Evolutionary conservation across 1,140 invertebrate species (phyloP).

Genomic region (Drosophila subobscura): DNA sequence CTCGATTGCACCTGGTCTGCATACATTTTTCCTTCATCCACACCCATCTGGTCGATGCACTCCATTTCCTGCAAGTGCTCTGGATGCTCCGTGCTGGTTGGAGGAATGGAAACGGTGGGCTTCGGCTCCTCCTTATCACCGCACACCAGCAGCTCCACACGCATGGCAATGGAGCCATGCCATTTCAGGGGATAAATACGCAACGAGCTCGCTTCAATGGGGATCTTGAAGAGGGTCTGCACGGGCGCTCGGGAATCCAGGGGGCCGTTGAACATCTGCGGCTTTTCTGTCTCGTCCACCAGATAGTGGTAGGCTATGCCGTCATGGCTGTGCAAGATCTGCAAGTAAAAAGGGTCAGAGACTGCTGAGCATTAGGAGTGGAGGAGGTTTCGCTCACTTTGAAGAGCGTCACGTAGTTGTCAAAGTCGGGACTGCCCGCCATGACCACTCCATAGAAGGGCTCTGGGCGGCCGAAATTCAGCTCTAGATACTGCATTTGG

Average conservation of each 20-base stretch:
- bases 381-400: constrained; percentile 67
- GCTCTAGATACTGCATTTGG: constrained; percentile 88
- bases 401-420: constrained; percentile 91
- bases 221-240: constrained; percentile 87
- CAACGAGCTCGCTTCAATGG: constrained; percentile 89
- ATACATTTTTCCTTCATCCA: constrained; percentile 85
- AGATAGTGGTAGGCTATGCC: constrained; percentile 86
- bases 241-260: constrained; percentile 86
- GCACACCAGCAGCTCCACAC: constrained; percentile 91
- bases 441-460: constrained; percentile 90
- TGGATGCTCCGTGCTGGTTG: constrained; percentile 59
- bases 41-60: constrained; percentile 88
- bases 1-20: constrained; percentile 85
- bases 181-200: constrained; percentile 90
- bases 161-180: constrained; percentile 89
- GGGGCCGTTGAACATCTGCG: constrained; percentile 89
- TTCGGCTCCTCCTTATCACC: constrained; percentile 43
- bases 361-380: not conserved
- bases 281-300: constrained; percentile 68
- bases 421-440: constrained; percentile 87
- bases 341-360: not conserved
- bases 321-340: constrained; percentile 88
- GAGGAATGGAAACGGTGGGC: not conserved
- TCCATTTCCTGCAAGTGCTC: constrained; percentile 32
- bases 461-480: constrained; percentile 86